These are phyloP conservation scores for Drosophila ficusphila DNA, from an alignment of 1,140 invertebrate genomes.

Conservation along the genomic window DNA sequence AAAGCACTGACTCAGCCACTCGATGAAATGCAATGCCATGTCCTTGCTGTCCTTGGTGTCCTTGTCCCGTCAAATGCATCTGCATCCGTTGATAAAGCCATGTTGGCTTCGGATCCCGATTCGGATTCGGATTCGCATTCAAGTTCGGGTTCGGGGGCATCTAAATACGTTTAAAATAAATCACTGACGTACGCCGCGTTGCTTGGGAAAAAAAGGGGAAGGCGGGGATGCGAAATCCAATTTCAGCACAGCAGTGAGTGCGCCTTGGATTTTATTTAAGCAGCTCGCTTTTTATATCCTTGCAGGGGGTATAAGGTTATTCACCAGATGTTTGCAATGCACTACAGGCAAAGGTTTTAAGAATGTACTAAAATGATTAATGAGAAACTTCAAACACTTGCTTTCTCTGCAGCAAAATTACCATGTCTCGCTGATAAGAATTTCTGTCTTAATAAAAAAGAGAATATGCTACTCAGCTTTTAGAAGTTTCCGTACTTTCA, in stretches of 20 bases:
- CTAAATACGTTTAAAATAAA: slow-evolving; percentile 66
- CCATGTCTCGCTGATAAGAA: no score
- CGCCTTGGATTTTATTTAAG: slow-evolving; percentile 65
- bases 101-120: slow-evolving; percentile 31
- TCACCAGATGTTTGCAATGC: no score
- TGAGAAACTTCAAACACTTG: no score
- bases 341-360: no score
- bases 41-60: slow-evolving; percentile 20
- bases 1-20: slow-evolving; percentile 31
- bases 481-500: background rate
- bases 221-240: slow-evolving; percentile 59
- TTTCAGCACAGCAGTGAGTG: slow-evolving; percentile 49
- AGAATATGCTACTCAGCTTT: background rate
- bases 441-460: no score
- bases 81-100: slow-evolving; percentile 77
- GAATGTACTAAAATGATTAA: background rate
- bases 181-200: slow-evolving; percentile 54
- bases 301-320: background rate
- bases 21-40: slow-evolving; percentile 63
- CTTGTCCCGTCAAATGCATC: slow-evolving; percentile 70
- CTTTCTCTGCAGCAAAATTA: no score
- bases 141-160: slow-evolving; percentile 21
- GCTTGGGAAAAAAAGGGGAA: slow-evolving; percentile 12
- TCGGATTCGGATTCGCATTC: slow-evolving; percentile 10
- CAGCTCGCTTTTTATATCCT: slow-evolving; percentile 29